Conservation (phyloP, 2,797 vertebrate species). For the Harpagifer antarcticus region DNA sequence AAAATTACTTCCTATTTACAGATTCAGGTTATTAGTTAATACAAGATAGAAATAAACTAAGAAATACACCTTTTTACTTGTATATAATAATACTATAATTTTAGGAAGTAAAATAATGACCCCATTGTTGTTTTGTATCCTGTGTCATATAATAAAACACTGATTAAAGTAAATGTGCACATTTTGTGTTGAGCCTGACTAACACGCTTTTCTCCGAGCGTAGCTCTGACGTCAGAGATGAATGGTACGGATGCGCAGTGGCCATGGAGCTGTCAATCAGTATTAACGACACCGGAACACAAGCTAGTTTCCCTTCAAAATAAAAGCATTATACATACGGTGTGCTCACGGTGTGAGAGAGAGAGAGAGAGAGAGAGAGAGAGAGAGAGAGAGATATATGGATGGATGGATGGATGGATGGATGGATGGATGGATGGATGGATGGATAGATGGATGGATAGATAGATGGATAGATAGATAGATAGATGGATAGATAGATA, state of each 20-base stretch:
- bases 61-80: too few relatives aligned
- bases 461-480: too few relatives aligned
- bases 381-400: too few relatives aligned
- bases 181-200: slow-evolving; percentile 35
- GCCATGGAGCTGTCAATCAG: slow-evolving; percentile 23
- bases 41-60: too few relatives aligned
- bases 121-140: slow-evolving; percentile 9
- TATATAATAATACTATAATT: too few relatives aligned
- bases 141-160: neutral
- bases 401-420: too few relatives aligned
- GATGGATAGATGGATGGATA: fast-evolving
- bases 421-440: fast-evolving
- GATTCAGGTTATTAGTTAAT: too few relatives aligned
- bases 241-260: slow-evolving; percentile 60
- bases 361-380: too few relatives aligned
- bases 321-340: neutral
- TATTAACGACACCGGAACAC: slow-evolving; percentile 38
- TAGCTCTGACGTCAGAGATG: slow-evolving; percentile 77
- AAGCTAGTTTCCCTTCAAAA: slow-evolving; percentile 12
- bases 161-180: neutral
- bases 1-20: too few relatives aligned
- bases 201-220: slow-evolving; percentile 65
- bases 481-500: too few relatives aligned
- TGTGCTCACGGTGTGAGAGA: too few relatives aligned
- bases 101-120: slow-evolving; percentile 1